Percentiles rank a stretch among this genome's conserved stretches.
Conservation (phyloP, 2,113 vertebrate genomes). For the Fulica atra region DNA sequence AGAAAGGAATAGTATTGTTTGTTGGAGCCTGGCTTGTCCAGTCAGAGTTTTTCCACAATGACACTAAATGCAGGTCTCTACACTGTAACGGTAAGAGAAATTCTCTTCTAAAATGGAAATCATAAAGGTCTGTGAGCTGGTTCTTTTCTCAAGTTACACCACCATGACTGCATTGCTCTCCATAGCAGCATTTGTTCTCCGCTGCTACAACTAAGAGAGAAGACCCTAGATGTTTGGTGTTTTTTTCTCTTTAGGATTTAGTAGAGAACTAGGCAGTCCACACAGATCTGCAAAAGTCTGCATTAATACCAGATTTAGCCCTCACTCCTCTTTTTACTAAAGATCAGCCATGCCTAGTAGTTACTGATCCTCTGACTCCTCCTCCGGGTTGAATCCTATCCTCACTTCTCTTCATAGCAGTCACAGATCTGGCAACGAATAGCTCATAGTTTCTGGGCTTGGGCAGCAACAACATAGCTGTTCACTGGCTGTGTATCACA, state of each 20-base stretch:
- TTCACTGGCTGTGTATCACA: neutral
- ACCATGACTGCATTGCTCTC: neutral
- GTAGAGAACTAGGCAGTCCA: neutral
- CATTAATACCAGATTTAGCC: neutral
- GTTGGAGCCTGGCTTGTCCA: neutral
- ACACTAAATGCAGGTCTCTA: neutral
- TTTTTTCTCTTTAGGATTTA: neutral
- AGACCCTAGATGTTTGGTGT: neutral
- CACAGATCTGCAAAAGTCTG: neutral
- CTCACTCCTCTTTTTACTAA: neutral
- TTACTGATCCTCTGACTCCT: neutral
- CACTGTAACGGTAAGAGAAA: neutral
- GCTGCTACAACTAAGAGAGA: neutral
- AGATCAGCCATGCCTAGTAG: neutral
- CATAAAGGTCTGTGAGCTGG: neutral
- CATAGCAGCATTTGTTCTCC: neutral
- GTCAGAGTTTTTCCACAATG: neutral
- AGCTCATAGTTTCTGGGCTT: neutral
- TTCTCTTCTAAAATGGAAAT: neutral
- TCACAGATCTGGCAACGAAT: neutral
- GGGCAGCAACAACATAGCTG: neutral
- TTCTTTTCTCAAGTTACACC: neutral
- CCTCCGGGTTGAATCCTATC: neutral
- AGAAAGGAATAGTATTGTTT: neutral
- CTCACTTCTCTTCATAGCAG: neutral